phyloP scores from a whole-genome alignment of 1,140 invertebrate species.

The Lamellibrachia luymesi region DNA sequence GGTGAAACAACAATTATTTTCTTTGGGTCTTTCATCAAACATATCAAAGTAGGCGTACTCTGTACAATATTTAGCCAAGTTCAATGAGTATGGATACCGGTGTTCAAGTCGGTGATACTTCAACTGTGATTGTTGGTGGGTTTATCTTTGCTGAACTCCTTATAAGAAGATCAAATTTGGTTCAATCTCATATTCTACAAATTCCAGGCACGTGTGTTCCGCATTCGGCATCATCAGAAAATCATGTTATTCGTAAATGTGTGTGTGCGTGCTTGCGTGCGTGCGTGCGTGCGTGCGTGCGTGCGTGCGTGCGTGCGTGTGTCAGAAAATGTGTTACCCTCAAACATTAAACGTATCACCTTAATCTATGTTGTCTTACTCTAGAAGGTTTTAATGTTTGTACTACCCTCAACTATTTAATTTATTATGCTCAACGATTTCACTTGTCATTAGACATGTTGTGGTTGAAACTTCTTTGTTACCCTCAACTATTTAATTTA shows the following conservation, averaged over 20 bases:
- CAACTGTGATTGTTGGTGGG: background rate
- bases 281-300: too few relatives aligned
- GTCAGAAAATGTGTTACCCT: too few relatives aligned
- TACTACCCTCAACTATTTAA: too few relatives aligned
- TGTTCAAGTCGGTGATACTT: background rate
- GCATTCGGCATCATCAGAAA: background rate
- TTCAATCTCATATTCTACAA: background rate
- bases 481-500: too few relatives aligned
- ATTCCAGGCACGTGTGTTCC: background rate
- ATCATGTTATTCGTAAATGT: background rate
- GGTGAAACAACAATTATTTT: background rate
- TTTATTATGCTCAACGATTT: background rate
- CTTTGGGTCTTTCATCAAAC: background rate
- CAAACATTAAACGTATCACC: too few relatives aligned
- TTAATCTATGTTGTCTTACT: too few relatives aligned
- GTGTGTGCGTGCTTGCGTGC: background rate
- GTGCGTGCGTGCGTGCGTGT: too few relatives aligned
- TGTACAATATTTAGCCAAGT: background rate
- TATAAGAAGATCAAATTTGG: too few relatives aligned
- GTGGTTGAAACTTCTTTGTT: too few relatives aligned
- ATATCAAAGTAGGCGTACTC: background rate
- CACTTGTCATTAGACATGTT: too few relatives aligned
- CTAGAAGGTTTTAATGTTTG: too few relatives aligned
- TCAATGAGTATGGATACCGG: background rate
- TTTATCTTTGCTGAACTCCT: too few relatives aligned